Base-by-base conservation (phyloP, 2,797 vertebrate genomes). In the Alca torda region DNA sequence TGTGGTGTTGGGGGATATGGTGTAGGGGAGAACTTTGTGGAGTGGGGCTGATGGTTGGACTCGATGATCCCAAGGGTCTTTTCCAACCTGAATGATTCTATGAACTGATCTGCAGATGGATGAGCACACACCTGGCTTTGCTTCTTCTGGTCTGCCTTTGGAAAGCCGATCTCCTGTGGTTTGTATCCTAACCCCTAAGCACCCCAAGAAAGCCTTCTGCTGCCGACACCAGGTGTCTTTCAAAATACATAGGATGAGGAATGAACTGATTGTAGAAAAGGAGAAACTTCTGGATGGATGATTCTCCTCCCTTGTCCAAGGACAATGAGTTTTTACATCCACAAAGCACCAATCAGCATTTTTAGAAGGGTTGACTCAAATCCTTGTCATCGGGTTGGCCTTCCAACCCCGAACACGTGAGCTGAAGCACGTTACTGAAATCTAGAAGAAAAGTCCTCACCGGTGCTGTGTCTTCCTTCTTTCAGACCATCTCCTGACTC, bases 211-310 rank as follows among this genome's bases (percentile, higher is more conserved):
- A 59, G 18, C 37, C 26, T 61, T 25, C 35, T 65, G 23, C 59
- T 88, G 37, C n/a, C 1, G 2, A 50, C 60, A 25, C 17, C 28
- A 16, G 60, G 6, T 19, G 9, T 39, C 50, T 63, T 53, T 70
- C 57, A 41, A 30, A 75, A 23, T 13, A 9, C 8, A 2, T 7
- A 77, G 48, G 33, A 4, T 0, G 9, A 64, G 30, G 15, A 68
- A 33, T 4, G 1, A 57, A 33, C n/a, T 65, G 37, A 11, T n/a
- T 0, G 1, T 26, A 41, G 54, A 57, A 18, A 50, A 48, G 11
- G 39, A 26, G 50, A n/a, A 77, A 33, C 48, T 67, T 77, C 28
- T 60, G 51, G 63, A 43, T 72, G 53, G 51, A 57, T 33, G 46
- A 45, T 31, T 64, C 35, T 83, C 35, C 57, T 56, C 39, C 46